Conservation (phyloP, 2,113 vertebrate genomes). For the Syrmaticus mikado region DNA sequence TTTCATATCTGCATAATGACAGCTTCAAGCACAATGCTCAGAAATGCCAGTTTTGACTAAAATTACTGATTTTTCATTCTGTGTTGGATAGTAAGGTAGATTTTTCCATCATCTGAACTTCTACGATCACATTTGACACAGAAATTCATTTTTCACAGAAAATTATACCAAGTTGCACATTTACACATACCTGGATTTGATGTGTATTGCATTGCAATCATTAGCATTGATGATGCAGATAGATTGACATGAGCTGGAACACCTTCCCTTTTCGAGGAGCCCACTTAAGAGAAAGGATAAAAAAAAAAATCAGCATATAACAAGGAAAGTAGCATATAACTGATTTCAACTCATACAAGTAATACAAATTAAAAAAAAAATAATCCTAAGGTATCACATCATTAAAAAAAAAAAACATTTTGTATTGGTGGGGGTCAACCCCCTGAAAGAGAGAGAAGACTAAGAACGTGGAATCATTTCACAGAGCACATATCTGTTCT, state of each 20-base stretch:
- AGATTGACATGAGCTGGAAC: slow-evolving; percentile 96
- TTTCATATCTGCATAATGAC: background rate
- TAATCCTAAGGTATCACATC: background rate
- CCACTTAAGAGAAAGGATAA: slow-evolving; percentile 83
- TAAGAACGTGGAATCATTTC: background rate
- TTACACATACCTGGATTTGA: slow-evolving; percentile 90
- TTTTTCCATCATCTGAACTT: background rate
- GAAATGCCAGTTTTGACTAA: slow-evolving; percentile 14
- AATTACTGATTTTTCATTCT: background rate
- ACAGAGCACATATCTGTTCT: rapidly evolving
- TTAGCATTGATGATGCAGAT: slow-evolving; percentile 97
- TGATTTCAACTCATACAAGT: background rate
- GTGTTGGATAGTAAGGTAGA: background rate
- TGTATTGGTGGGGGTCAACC: background rate
- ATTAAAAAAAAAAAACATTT: background rate
- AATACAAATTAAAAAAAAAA: background rate
- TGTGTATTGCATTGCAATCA: slow-evolving; percentile 99
- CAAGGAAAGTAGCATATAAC: background rate
- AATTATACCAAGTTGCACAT: background rate
- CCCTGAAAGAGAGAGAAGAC: background rate
- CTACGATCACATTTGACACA: background rate
- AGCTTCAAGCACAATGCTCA: background rate
- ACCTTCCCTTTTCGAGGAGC: slow-evolving; percentile 93
- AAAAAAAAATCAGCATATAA: background rate
- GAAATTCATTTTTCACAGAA: background rate